Conservation (phyloP, 2,113 vertebrate species). For the Ivindomyrus marchei region DNA sequence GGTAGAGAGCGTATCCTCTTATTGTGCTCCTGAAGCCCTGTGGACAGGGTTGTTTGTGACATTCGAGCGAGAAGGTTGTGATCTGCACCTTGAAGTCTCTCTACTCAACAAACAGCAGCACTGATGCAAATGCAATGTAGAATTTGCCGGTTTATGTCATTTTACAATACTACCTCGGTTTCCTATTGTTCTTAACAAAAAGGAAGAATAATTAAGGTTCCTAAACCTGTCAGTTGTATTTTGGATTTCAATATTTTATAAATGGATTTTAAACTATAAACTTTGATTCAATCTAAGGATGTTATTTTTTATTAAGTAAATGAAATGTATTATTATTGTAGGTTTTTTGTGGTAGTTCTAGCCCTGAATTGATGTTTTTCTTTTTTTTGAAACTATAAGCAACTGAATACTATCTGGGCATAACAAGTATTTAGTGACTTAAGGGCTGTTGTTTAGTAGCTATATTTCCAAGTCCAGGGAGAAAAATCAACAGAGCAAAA, state of each 20-base stretch:
- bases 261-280: neutral
- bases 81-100: conserved; percentile 22
- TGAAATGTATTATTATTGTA: neutral
- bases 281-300: neutral
- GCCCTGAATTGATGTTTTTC: neutral
- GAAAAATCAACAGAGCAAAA: neutral
- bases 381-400: neutral
- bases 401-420: neutral
- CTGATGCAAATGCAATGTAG: conserved; percentile 22
- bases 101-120: conserved; percentile 10
- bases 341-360: neutral
- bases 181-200: neutral
- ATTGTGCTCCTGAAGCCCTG: neutral
- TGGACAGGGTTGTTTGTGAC: neutral
- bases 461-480: neutral
- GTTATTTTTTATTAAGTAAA: neutral
- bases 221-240: neutral
- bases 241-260: neutral
- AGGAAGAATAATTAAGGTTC: neutral
- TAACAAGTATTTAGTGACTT: neutral
- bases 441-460: conserved; percentile 1
- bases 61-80: neutral
- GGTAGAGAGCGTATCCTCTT: neutral
- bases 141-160: neutral
- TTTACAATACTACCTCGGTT: neutral